Percentiles rank a stretch among this genome's conserved stretches.
phyloP scores from a whole-genome alignment of 1,140 invertebrate species.

The Cydia splendana region DNA sequence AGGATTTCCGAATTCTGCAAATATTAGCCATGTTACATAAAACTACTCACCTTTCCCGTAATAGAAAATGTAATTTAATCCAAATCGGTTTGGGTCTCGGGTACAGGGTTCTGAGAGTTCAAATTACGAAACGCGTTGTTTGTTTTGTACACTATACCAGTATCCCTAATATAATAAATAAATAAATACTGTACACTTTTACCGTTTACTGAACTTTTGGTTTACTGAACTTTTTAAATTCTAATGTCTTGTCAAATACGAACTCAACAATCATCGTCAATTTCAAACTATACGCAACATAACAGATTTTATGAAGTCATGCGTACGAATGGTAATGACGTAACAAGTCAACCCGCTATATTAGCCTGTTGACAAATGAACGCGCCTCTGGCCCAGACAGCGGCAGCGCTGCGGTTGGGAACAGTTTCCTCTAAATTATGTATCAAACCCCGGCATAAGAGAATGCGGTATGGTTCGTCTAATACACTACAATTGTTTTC shows the following conservation, averaged over 20 bases:
- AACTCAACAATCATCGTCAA: too few species aligned
- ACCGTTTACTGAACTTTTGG: too few species aligned
- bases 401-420: slow-evolving; percentile 41
- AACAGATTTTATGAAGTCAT: not conserved
- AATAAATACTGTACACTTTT: too few species aligned
- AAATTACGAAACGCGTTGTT: slow-evolving; percentile 13
- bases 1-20: slow-evolving; percentile 3
- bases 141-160: not conserved
- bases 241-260: too few species aligned
- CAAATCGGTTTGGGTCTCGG: slow-evolving; percentile 13
- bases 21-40: slow-evolving; percentile 13
- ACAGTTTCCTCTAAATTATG: slow-evolving; percentile 40
- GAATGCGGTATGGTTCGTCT: not conserved
- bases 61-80: slow-evolving; percentile 18
- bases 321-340: slow-evolving; percentile 41
- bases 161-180: not conserved
- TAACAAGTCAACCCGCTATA: not conserved
- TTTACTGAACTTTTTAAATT: too few species aligned
- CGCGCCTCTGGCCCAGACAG: slow-evolving; percentile 42
- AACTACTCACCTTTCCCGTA: not conserved
- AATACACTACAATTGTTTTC: not conserved
- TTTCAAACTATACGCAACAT: not conserved
- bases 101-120: not conserved
- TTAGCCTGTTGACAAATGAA: slow-evolving; percentile 48
- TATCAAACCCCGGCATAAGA: slow-evolving; percentile 35